Base-by-base conservation (phyloP, 2,888 invertebrate species). In the Drosophila histrio region DNA sequence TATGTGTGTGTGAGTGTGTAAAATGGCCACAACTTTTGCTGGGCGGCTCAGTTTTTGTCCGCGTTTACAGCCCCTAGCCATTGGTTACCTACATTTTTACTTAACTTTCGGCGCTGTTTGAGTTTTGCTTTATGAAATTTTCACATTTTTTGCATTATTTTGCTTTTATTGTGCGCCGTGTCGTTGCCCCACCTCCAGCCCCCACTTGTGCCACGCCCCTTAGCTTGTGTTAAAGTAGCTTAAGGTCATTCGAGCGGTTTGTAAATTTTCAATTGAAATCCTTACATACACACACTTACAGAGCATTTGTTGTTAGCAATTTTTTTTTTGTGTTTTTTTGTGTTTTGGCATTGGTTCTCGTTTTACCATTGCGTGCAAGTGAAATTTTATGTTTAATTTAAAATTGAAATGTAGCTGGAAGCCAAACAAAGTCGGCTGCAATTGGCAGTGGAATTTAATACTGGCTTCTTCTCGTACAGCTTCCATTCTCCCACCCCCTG, bases 81-180 rank as follows among this genome's bases (percentile, higher is more conserved):
- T 77, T 73, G 82, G 78, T 81, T 79, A 82, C 83, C 83, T 77
- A 79, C 74, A 81, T 81, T 82, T 82, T 77, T 60, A 74, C 67
- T 79, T 81, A 77, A 81, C 77, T 81, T 77, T 80, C 56, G 60
- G 58, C 60, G 44, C 32, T 79, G 83, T 79, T 79, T 79, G 79
- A 69, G 79, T 79, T 82, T 79, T 75, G 79, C 75, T 82, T 82
- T 79, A 79, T 82, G 65, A 75, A 79, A 82, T 79, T 75, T 79
- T 79, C 62, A 82, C 43, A 43, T 26, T 72, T 62, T 72, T 62
- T 60, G 69, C 61, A 59, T 76, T 76, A 64, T 64, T 67, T 66
- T 79, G 60, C 60, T 73, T 65, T 70, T 71, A 57, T 76, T 71
- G 47, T 74, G 36, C n/a, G 36, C 34, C 52, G 13, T 49, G 22